Conservation (phyloP, 2,797 vertebrate genomes). For the Sebastes oblongus region DNA sequence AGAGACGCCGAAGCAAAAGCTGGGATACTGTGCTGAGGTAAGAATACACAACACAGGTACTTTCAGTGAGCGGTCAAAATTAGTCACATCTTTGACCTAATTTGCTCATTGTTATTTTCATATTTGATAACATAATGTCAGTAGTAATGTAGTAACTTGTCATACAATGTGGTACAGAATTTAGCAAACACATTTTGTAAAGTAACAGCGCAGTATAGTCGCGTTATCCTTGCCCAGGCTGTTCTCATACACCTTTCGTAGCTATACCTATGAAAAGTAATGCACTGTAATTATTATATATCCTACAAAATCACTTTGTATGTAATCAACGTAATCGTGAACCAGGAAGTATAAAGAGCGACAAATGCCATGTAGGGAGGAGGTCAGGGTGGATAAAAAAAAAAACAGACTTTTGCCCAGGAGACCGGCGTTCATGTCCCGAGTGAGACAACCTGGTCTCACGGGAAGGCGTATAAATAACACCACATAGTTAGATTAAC, state of each 20-base stretch:
- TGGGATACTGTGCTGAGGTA: constrained; percentile 90
- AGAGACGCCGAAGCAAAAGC: constrained; percentile 88
- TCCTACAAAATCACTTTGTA: too few relatives aligned
- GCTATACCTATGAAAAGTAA: too few relatives aligned
- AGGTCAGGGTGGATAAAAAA: too few relatives aligned
- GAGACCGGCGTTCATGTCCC: too few relatives aligned
- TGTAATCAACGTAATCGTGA: too few relatives aligned
- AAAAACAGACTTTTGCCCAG: rapidly evolving
- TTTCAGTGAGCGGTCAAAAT: neutral
- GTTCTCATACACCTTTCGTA: too few relatives aligned
- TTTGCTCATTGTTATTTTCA: neutral
- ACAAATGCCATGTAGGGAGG: too few relatives aligned
- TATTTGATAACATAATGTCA: neutral
- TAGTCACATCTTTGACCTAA: neutral
- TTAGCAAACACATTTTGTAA: neutral
- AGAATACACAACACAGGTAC: constrained; percentile 22
- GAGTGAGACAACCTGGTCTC: too few relatives aligned
- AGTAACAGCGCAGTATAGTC: neutral
- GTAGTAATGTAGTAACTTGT: neutral
- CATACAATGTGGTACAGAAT: neutral
- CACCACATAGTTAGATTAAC: too few relatives aligned
- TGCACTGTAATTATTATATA: too few relatives aligned
- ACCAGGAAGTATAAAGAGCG: too few relatives aligned
- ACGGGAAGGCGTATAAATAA: too few relatives aligned
- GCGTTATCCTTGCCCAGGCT: neutral